These are phyloP conservation scores for Bedellia somnulentella DNA, from an alignment of 2,888 invertebrate genomes.

Conservation along the genomic window DNA sequence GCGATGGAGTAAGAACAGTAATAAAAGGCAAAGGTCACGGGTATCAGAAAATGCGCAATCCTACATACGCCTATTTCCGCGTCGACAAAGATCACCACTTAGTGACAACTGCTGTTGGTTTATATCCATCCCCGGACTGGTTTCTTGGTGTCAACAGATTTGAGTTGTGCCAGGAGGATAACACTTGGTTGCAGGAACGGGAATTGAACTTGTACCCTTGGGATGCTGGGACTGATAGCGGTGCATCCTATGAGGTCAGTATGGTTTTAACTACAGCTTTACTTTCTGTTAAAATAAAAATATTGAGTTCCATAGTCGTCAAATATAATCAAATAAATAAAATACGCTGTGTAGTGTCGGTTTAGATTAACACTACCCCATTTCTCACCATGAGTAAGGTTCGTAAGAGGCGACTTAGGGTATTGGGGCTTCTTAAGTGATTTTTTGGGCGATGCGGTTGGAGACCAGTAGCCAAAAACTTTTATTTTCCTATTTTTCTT, in stretches of 20 bases:
- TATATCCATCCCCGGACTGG: constrained; percentile 85
- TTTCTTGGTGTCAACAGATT: constrained; percentile 88
- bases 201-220: constrained; percentile 88
- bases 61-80: constrained; percentile 38
- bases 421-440: too few species aligned
- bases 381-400: too few species aligned
- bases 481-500: too few species aligned
- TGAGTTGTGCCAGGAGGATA: constrained; percentile 84
- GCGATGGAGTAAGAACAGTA: constrained; percentile 37
- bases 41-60: constrained; percentile 33
- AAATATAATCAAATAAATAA: too few species aligned
- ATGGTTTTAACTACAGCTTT: too few species aligned
- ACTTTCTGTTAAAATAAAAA: too few species aligned
- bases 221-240: constrained; percentile 95
- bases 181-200: constrained; percentile 83
- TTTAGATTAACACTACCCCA: too few species aligned
- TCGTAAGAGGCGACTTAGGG: too few species aligned
- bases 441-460: too few species aligned
- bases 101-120: constrained; percentile 27
- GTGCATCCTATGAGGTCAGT: constrained; percentile 84
- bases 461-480: too few species aligned
- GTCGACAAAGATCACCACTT: constrained; percentile 34
- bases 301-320: too few species aligned
- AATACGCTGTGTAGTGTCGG: too few species aligned
- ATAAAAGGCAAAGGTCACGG: constrained; percentile 48